Base-by-base conservation (phyloP, 2,888 invertebrate genomes). In the Corbicula japonica region DNA sequence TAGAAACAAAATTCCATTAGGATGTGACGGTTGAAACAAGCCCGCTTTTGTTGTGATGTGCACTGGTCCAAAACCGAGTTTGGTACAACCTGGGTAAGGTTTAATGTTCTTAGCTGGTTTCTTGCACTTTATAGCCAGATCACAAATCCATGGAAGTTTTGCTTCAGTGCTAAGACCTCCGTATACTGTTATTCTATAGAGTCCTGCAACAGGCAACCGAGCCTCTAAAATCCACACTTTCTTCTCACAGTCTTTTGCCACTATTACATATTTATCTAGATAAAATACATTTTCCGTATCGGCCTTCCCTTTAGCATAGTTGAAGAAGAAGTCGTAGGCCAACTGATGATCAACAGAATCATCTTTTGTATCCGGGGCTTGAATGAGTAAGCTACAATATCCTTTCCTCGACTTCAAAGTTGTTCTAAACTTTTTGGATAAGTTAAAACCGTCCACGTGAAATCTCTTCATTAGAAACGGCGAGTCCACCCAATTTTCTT, bases 391-490 rank as follows among this genome's bases (percentile, higher is more conserved):
- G 15, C 75, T 74, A 41, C 78, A 77, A 18, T 76, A 60, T 12
- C 83, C 83, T 5, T 77, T 70, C 38, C 65, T 75, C 1, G 85
- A 77, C 18, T 72, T 72, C n/a, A 85, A 34, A n/a, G 74, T 70
- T 2, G 76, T 75, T 35, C 75, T 81, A 10, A 79, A 74, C 28
- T 79, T 69, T 23, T 73, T 74, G 2, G 72, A 52, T 6, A 79
- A 66, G 48, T 76, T 79, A 41, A 85, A 81, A 0, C 76, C 79
- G 6, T 83, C 83, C 74, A 74, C 76, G 44, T 79, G 79, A 50
- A 74, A 87, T 15, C 73, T 63, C 41, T 85, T 83, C 68, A 77
- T 74, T 10, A 87, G 65, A 41, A 65, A 76, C 0, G 84, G 85
- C 1, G 76, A 60, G 8, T 66, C 56, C 2, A 72, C 60, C 77